phyloP scores from a whole-genome alignment of 1,140 invertebrate species.

The Trichonephila clavipes region DNA sequence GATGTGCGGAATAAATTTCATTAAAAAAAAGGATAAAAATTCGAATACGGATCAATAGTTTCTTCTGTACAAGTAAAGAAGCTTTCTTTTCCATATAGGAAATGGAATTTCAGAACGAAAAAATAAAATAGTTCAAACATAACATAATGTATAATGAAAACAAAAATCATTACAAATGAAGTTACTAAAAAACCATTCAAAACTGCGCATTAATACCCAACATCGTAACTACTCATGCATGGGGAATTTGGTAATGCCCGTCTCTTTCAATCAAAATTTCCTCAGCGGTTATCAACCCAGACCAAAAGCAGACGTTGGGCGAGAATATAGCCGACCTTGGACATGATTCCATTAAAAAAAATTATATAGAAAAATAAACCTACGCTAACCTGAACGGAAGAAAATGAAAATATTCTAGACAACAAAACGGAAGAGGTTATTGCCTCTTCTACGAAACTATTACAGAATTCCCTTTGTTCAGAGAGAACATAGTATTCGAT shows the following conservation, averaged over 20 bases:
- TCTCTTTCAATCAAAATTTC: background rate
- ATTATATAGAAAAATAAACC: background rate
- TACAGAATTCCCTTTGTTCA: background rate
- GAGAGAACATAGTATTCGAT: background rate
- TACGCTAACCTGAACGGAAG: background rate
- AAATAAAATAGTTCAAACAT: no score
- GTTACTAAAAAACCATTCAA: no score
- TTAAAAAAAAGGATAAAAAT: no score
- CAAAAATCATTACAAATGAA: no score
- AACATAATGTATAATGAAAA: no score
- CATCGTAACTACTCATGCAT: background rate
- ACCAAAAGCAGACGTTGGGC: constrained; percentile 5
- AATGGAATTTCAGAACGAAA: no score
- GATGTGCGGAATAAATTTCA: no score
- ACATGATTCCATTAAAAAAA: constrained; percentile 8
- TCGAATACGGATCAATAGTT: no score
- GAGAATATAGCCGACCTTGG: constrained; percentile 19
- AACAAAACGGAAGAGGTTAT: constrained; percentile 17
- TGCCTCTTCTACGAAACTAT: constrained; percentile 24
- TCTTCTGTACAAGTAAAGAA: no score
- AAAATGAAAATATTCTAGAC: background rate
- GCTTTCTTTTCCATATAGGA: no score
- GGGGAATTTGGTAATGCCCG: constrained; percentile 1
- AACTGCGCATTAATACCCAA: background rate
- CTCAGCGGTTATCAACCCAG: constrained; percentile 31